These are phyloP conservation scores for Phaonia tiefii DNA, from an alignment of 2,888 invertebrate genomes.

Conservation along the genomic window DNA sequence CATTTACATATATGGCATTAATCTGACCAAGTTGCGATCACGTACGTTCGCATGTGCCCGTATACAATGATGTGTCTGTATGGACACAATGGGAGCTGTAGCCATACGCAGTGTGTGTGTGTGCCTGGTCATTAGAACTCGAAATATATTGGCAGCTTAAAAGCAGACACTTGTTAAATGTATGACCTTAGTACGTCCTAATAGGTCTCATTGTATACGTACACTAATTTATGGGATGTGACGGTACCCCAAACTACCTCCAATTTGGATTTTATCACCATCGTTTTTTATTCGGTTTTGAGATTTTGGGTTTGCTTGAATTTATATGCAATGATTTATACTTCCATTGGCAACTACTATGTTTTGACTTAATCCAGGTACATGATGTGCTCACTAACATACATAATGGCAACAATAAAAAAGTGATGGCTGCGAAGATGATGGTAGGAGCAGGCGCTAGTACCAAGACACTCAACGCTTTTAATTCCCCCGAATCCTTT, in stretches of 20 bases:
- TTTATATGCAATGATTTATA: neutral
- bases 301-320: neutral
- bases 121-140: slow-evolving; percentile 33
- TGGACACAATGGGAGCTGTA: slow-evolving; percentile 16
- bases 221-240: neutral
- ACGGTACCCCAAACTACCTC: neutral
- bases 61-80: neutral
- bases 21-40: too few relatives aligned
- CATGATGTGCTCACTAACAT: neutral
- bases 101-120: slow-evolving; percentile 35
- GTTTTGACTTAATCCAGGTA: neutral
- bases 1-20: too few relatives aligned
- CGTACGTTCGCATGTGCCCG: slow-evolving; percentile 18
- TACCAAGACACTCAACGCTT: neutral
- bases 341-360: neutral
- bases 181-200: neutral
- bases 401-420: neutral
- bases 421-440: neutral
- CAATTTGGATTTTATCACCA: too few relatives aligned
- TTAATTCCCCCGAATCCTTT: slow-evolving; percentile 30
- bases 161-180: slow-evolving; percentile 44
- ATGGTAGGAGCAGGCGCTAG: too few relatives aligned
- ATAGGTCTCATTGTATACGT: neutral
- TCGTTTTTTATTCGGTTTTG: too few relatives aligned
- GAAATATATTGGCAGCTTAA: slow-evolving; percentile 46